Evolutionary conservation across 1,140 invertebrate genomes (phyloP).

Genomic region (Akabosia matsudoensis): DNA sequence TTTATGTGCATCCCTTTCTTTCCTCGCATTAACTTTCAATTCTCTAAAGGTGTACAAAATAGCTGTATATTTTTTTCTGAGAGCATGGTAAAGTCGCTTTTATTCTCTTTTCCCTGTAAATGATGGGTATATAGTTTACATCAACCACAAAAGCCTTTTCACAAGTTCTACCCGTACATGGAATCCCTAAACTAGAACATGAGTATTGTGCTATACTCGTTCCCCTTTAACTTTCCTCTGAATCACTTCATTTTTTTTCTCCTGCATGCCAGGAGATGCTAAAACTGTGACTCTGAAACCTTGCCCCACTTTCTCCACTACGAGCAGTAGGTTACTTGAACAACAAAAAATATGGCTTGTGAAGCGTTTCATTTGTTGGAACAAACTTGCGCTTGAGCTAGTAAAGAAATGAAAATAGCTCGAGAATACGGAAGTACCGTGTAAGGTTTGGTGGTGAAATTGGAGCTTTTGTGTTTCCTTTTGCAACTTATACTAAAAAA

Average conservation of each 20-base stretch:
- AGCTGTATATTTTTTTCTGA: too few species aligned
- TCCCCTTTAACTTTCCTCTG: neutral
- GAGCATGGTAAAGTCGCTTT: too few species aligned
- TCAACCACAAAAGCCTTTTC: too few species aligned
- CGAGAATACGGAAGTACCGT: neutral
- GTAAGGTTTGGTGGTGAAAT: neutral
- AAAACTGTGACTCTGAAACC: conserved; percentile 15
- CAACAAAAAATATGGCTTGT: neutral
- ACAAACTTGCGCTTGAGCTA: neutral
- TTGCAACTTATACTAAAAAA: neutral
- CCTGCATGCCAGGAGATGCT: neutral
- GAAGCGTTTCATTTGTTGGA: neutral
- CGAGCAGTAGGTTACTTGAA: neutral
- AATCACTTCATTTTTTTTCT: neutral
- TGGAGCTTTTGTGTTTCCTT: neutral
- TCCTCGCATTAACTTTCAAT: too few species aligned
- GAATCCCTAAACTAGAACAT: too few species aligned
- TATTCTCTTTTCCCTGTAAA: too few species aligned
- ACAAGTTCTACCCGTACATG: too few species aligned
- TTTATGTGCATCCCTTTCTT: too few species aligned
- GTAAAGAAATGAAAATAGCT: neutral
- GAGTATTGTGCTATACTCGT: too few species aligned
- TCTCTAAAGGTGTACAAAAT: too few species aligned
- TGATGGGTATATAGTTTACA: too few species aligned
- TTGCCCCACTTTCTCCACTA: neutral